These are phyloP conservation scores for Indicator indicator DNA, from an alignment of 2,113 vertebrate genomes.

Conservation along the genomic window DNA sequence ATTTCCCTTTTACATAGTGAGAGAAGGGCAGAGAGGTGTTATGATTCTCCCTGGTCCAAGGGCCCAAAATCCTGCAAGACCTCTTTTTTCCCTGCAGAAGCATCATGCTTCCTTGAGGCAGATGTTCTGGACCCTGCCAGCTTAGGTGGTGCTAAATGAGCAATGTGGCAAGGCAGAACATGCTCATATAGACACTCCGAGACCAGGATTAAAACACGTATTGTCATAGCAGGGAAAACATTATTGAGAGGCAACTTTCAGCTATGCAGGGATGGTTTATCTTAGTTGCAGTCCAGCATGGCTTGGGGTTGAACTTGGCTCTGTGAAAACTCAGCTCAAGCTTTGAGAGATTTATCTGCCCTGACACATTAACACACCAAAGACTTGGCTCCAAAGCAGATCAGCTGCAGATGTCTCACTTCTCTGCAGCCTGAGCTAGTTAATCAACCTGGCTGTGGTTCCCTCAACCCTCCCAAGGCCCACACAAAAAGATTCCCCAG, in stretches of 20 bases:
- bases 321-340: neutral
- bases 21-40: neutral
- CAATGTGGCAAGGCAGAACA: neutral
- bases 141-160: too few relatives aligned
- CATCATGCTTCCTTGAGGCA: neutral
- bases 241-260: neutral
- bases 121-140: neutral
- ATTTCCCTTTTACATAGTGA: neutral
- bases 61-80: neutral
- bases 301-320: neutral
- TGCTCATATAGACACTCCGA: accelerated
- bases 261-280: neutral
- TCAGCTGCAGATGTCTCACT: neutral
- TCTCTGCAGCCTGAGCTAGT: neutral
- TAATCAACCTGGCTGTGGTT: neutral
- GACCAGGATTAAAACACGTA: neutral
- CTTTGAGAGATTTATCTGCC: neutral
- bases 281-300: neutral
- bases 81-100: neutral
- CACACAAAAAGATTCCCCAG: accelerated
- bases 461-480: accelerated
- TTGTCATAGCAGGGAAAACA: neutral
- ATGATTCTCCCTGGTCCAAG: neutral
- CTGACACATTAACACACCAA: accelerated
- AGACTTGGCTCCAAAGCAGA: neutral